Percentiles rank a stretch among this genome's conserved stretches.
Evolutionary conservation across 2,113 vertebrate species (phyloP).

Genomic region (Etheostoma cragini): DNA sequence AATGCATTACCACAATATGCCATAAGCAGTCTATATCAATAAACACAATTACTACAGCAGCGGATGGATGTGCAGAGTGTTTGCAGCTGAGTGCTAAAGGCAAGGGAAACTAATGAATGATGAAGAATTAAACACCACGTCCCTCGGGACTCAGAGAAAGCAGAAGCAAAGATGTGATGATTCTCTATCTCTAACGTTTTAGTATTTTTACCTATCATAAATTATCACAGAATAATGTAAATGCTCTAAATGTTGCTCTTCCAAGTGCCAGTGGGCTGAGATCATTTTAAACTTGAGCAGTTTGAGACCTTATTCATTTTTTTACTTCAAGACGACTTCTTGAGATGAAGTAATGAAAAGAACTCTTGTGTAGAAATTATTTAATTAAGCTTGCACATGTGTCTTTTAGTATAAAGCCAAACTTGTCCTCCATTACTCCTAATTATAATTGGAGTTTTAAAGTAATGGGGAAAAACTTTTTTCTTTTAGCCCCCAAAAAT

Average conservation of each 20-base stretch:
- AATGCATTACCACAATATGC: conserved; percentile 54
- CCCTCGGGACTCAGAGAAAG: conserved; percentile 25
- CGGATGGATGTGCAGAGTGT: conserved; percentile 51
- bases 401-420: background rate
- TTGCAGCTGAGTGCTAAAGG: conserved; percentile 47
- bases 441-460: background rate
- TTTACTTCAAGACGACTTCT: background rate
- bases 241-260: background rate
- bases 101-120: conserved; percentile 67
- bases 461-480: background rate
- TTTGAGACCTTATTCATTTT: background rate
- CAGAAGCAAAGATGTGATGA: conserved; percentile 19
- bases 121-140: conserved; percentile 57
- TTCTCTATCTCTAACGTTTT: conserved; percentile 4
- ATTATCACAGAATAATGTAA: background rate
- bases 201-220: background rate
- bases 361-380: background rate
- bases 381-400: background rate
- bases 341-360: background rate
- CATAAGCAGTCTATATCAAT: conserved; percentile 67
- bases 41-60: conserved; percentile 70
- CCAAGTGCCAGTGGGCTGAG: background rate
- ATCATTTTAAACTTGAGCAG: background rate
- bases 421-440: background rate
- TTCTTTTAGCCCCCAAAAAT: background rate